Percentiles rank a stretch among this genome's conserved stretches.
phyloP scores from a whole-genome alignment of 2,888 invertebrate genomes.

The Caenorhabditis sp. region DNA sequence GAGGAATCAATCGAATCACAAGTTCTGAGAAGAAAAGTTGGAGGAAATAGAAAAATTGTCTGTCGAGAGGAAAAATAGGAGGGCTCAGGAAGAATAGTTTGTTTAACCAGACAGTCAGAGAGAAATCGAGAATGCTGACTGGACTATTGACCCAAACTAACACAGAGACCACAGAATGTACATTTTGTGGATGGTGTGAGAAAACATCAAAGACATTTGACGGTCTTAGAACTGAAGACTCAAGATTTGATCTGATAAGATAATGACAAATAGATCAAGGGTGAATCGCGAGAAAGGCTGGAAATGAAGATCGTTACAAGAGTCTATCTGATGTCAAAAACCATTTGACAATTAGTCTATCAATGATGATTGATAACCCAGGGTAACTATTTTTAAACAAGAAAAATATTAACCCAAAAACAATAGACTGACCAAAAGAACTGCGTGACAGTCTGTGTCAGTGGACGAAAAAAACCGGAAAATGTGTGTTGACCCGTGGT shows the following conservation, averaged over 20 bases:
- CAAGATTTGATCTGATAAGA: neutral
- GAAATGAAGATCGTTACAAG: slow-evolving; percentile 5
- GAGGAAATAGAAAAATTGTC: slow-evolving; percentile 16
- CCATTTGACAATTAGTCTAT: slow-evolving; percentile 55
- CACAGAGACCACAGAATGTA: slow-evolving; percentile 14
- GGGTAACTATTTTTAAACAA: slow-evolving; percentile 47
- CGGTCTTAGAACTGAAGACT: neutral
- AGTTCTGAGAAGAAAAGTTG: slow-evolving; percentile 4
- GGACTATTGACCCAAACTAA: slow-evolving; percentile 47
- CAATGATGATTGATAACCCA: slow-evolving; percentile 61
- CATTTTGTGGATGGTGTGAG: slow-evolving; percentile 2
- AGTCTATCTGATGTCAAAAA: slow-evolving; percentile 37
- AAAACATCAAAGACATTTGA: neutral
- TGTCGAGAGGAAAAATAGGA: slow-evolving; percentile 8
- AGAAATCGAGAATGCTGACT: slow-evolving; percentile 51
- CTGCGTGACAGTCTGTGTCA: neutral
- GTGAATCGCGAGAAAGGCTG: slow-evolving; percentile 9
- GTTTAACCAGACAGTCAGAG: slow-evolving; percentile 57
- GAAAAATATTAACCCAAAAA: slow-evolving; percentile 18
- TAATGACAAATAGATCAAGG: neutral
- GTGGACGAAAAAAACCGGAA: neutral
- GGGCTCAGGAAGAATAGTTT: slow-evolving; percentile 29
- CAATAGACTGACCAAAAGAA: slow-evolving; percentile 22
- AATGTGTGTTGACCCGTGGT: slow-evolving; percentile 32
- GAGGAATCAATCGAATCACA: neutral